Evolutionary conservation across 2,113 vertebrate species (phyloP), one percentile per base, ranked within the genome.

Genomic region (Paradisaea rubra): DNA sequence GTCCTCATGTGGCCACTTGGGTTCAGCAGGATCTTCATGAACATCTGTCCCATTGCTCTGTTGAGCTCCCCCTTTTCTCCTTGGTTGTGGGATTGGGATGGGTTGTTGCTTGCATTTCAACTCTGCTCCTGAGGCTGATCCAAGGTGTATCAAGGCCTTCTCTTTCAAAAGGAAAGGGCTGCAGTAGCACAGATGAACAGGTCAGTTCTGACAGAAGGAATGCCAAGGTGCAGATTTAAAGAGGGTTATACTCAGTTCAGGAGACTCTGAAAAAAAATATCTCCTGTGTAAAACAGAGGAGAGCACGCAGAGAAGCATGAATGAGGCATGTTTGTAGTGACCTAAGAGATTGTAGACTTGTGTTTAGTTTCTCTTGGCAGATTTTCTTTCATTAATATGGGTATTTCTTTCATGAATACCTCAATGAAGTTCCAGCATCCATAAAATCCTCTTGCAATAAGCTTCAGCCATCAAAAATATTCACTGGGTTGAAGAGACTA

Each of bases 1-100:
- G 96, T 96, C 94, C 86, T 96, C 94, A 2, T 92, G 95, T 95
- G 95, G 92, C 60, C 20, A 1, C 30, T 74, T 56, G 42, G 3
- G 33, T 56, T 93, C 52, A 74, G 76, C 47, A 73, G 2, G 15
- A 15, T 22, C 28, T 74, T 49, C 11, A 4, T 14, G 17, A 60
- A 8, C 24, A 12, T 12, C 44, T 65, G 11, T 20, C 49, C 65
- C 13, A 1, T 13, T 25, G n/a, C 28, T 59, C 30, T 35, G 16
- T 7, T 57, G 31, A 64, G 23, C 8, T 80, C 12, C 9, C 16
- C 18, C 7, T 70, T 65, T 86, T 63, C 66, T 65, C 63, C 56
- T 37, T 35, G 59, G 3, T 24, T 60, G 77, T 50, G 49, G 6
- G 25, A 0, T 3, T 37, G 44, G 50, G 31, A 22, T 42, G n/a